Conservation (phyloP, 2,888 invertebrate genomes). For the Ryuthela nishihirai region DNA sequence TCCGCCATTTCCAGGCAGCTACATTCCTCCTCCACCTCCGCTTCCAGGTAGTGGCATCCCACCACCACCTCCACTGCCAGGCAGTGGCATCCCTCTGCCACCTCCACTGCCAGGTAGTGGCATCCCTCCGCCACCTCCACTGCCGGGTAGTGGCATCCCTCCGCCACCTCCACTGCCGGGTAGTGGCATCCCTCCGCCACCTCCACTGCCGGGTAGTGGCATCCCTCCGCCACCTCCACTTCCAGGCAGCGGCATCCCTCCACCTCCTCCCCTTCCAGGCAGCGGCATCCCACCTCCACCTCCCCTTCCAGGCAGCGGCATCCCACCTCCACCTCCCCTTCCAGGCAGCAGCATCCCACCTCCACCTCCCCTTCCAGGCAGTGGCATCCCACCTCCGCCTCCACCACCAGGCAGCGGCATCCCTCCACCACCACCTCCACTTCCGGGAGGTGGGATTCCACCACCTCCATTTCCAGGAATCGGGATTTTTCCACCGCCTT, state of each 20-base stretch:
- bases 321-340: conserved; percentile 18
- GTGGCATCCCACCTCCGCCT: conserved; percentile 52
- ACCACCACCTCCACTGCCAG: conserved; percentile 31
- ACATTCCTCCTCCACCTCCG: conserved; percentile 39
- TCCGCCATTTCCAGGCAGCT: conserved; percentile 25
- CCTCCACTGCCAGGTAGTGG: conserved; percentile 50
- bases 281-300: conserved; percentile 37
- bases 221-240: conserved; percentile 16
- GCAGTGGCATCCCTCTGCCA: conserved; percentile 30
- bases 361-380: conserved; percentile 49
- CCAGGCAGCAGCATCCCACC: conserved; percentile 12
- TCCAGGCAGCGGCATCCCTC: conserved; percentile 8
- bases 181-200: too few relatives aligned
- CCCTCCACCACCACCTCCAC: conserved; percentile 44
- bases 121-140: conserved; percentile 54
- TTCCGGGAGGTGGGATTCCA: conserved; percentile 6
- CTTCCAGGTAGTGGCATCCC: conserved; percentile 13
- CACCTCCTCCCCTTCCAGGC: conserved; percentile 49
- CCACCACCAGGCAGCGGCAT: conserved; percentile 47
- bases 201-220: conserved; percentile 12
- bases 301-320: conserved; percentile 23
- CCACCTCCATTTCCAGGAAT: too few relatives aligned
- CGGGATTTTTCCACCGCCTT: neutral
- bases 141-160: conserved; percentile 39
- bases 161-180: conserved; percentile 43